Conservation (phyloP, 2,797 vertebrate species). For the Ispidina picta region DNA sequence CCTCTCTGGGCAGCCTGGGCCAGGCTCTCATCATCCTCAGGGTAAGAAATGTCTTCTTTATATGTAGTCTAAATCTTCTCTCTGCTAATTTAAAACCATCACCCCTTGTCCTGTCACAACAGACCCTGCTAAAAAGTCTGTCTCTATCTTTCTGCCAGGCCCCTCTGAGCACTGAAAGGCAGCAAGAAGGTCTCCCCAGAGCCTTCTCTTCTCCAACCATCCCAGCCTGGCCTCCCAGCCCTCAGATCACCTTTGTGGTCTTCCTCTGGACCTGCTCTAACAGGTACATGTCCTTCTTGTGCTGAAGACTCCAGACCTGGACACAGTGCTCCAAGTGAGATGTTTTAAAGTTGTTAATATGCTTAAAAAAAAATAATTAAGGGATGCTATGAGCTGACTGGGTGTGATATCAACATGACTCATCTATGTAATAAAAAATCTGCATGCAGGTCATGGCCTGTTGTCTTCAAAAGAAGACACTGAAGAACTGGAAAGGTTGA, state of each 20-base stretch:
- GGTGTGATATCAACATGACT: background rate
- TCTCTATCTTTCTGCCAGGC: background rate
- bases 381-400: background rate
- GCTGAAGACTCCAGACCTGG: background rate
- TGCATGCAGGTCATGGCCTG: rapidly evolving
- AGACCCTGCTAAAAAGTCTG: background rate
- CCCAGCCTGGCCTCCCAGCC: background rate
- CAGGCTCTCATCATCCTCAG: background rate
- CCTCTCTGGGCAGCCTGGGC: background rate
- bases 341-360: background rate
- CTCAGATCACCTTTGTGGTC: background rate
- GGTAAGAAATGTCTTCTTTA: background rate
- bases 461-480: background rate
- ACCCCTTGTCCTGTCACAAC: background rate
- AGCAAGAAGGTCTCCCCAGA: background rate
- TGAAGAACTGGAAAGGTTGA: background rate
- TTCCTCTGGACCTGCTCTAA: background rate
- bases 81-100: background rate
- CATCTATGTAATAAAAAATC: background rate
- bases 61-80: background rate
- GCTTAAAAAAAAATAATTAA: background rate
- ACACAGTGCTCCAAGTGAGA: background rate
- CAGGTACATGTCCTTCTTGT: background rate
- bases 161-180: background rate
- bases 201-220: background rate